Evolutionary conservation across 2,113 vertebrate species (phyloP).

Genomic region (Protobothrops flavoviridis): DNA sequence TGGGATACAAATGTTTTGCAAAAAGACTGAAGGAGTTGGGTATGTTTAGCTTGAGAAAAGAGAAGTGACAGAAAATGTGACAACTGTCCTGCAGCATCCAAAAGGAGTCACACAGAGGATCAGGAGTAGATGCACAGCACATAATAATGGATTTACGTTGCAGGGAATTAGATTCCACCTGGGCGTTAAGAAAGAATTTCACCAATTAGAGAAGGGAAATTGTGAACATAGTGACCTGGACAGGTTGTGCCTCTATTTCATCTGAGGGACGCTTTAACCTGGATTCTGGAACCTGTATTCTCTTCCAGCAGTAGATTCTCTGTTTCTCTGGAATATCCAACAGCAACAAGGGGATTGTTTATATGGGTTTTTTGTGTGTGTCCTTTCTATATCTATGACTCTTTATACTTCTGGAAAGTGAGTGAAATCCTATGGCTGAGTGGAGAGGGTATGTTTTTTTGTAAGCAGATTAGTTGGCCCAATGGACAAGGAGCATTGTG

Average conservation of each 20-base stretch:
- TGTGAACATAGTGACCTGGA: neutral
- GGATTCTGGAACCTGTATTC: neutral
- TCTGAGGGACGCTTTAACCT: neutral
- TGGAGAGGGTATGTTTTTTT: neutral
- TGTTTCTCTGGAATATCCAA: neutral
- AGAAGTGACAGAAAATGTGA: neutral
- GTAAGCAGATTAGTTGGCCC: neutral
- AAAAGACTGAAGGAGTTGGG: neutral
- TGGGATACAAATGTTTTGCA: neutral
- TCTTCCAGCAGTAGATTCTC: neutral
- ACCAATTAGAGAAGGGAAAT: neutral
- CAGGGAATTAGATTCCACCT: neutral
- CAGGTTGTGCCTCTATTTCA: neutral
- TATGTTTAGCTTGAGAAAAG: neutral
- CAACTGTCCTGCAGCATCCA: neutral
- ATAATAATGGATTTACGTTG: neutral
- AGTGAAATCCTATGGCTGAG: neutral
- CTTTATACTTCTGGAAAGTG: neutral
- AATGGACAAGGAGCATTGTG: neutral
- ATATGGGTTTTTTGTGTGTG: neutral
- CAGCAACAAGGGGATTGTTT: neutral
- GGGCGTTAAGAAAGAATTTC: neutral
- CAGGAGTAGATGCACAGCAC: neutral
- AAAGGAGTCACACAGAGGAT: neutral
- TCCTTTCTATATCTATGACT: neutral